Percentiles rank a stretch among this genome's conserved stretches.
phyloP scores from a whole-genome alignment of 2,113 vertebrate species.

The Percopsis transmontana region DNA sequence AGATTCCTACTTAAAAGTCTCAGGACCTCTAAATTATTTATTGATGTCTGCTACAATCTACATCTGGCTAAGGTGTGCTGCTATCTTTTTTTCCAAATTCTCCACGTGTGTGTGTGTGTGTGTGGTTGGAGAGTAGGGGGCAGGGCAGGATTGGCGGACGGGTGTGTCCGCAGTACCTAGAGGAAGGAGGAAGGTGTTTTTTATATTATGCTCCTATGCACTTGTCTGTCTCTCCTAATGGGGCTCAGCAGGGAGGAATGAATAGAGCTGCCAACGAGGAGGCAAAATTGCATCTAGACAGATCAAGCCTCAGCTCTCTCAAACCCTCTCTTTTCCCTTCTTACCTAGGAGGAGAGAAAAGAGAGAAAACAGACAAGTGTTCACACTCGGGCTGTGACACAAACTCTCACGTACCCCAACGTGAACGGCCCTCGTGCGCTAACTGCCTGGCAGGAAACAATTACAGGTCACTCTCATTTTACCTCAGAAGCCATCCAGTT shows the following conservation, averaged over 20 bases:
- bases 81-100: neutral
- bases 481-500: conserved; percentile 8
- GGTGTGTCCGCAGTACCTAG: conserved; percentile 76
- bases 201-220: conserved; percentile 83
- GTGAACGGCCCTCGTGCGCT: no score
- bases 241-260: conserved; percentile 74
- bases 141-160: neutral
- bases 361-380: neutral
- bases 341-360: conserved; percentile 40
- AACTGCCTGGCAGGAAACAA: conserved; percentile 13
- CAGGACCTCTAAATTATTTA: conserved; percentile 93
- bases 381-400: neutral
- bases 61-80: conserved; percentile 73
- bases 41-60: conserved; percentile 94
- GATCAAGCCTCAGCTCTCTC: conserved; percentile 42
- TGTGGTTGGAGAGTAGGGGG: neutral
- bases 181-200: conserved; percentile 82
- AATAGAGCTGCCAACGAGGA: conserved; percentile 58
- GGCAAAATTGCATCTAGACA: conserved; percentile 61
- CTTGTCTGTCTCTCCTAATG: conserved; percentile 78
- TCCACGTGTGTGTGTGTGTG: conserved; percentile 18
- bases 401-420: conserved; percentile 27
- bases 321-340: conserved; percentile 40
- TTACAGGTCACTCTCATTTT: neutral
- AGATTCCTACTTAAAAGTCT: conserved; percentile 96